A percentile compares a stretch with the other conserved stretches of the same genome.
phyloP scores from a whole-genome alignment of 2,888 invertebrate genomes.

The Vanessa cardui region DNA sequence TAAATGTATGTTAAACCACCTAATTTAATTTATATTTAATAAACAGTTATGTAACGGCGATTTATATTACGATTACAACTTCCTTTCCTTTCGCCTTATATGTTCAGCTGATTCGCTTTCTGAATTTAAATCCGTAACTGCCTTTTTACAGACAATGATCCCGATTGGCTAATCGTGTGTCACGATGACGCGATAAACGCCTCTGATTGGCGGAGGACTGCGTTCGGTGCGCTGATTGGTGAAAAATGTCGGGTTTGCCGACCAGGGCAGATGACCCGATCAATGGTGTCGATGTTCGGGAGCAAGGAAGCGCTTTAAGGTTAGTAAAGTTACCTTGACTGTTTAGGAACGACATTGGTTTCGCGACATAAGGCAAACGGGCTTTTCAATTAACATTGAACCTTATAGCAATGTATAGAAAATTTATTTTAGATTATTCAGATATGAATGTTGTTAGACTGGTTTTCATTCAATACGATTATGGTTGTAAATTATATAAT shows the following conservation, averaged over 20 bases:
- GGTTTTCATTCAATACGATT: constrained; percentile 17
- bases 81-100: constrained; percentile 52
- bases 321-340: constrained; percentile 48
- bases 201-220: constrained; percentile 58
- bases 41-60: constrained; percentile 55
- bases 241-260: constrained; percentile 77
- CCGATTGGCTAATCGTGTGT: constrained; percentile 45
- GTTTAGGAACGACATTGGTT: constrained; percentile 14
- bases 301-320: constrained; percentile 78
- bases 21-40: constrained; percentile 37
- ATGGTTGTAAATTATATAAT: constrained; percentile 12
- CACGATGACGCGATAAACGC: constrained; percentile 54
- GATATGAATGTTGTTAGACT: neutral
- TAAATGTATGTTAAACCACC: constrained; percentile 24
- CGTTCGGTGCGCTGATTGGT: constrained; percentile 54
- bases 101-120: constrained; percentile 47
- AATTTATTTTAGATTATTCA: constrained; percentile 1
- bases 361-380: neutral
- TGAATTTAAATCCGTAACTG: constrained; percentile 50
- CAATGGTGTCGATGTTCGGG: constrained; percentile 77
- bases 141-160: constrained; percentile 43
- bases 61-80: constrained; percentile 44
- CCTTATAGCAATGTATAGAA: neutral
- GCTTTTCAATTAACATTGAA: neutral
- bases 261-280: constrained; percentile 69